Evolutionary conservation across 2,888 invertebrate species (phyloP).

Genomic region (Sminthurinus aureus): DNA sequence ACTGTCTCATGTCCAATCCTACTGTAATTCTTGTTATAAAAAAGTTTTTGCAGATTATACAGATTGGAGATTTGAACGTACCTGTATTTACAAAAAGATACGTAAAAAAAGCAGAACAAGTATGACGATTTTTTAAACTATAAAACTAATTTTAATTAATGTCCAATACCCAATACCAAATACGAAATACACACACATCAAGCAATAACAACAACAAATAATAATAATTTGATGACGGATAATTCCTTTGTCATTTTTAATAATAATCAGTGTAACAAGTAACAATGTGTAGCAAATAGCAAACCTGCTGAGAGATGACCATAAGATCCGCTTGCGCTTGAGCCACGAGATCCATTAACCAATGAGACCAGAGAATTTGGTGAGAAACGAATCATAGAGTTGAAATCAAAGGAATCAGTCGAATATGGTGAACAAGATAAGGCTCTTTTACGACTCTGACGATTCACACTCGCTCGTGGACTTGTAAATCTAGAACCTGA

Average conservation of each 20-base stretch:
- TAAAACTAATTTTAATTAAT: no score
- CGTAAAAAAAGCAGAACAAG: background rate
- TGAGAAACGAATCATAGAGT: constrained; percentile 88
- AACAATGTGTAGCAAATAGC: no score
- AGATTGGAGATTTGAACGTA: background rate
- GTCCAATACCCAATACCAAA: no score
- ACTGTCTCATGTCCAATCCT: background rate
- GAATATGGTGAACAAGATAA: constrained; percentile 90
- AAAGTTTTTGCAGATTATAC: background rate
- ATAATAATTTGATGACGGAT: no score
- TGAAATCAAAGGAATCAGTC: constrained; percentile 93
- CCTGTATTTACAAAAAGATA: background rate
- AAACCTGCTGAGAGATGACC: constrained; percentile 93
- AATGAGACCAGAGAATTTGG: constrained; percentile 87
- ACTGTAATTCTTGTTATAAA: background rate
- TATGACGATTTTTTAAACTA: background rate
- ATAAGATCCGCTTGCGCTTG: constrained; percentile 89
- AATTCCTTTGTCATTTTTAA: background rate
- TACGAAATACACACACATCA: background rate
- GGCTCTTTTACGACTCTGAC: constrained; percentile 86
- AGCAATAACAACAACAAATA: background rate
- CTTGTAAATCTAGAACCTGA: constrained; percentile 74
- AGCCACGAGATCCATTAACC: constrained; percentile 83
- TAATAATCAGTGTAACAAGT: background rate
- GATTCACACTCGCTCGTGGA: constrained; percentile 68